Conservation (phyloP, 1,140 invertebrate genomes). For the Hycleus cichorii region DNA sequence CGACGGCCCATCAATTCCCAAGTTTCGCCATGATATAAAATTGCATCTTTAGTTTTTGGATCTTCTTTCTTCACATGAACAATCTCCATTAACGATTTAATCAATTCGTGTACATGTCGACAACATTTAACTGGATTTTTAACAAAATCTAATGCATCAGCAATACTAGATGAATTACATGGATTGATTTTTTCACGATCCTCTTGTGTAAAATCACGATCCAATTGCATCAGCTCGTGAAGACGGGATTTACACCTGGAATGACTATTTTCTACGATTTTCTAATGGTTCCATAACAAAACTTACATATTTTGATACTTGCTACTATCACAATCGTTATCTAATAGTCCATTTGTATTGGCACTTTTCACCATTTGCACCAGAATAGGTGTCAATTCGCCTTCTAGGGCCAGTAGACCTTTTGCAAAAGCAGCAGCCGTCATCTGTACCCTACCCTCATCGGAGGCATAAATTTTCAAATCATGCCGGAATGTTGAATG, state of each 20-base stretch:
- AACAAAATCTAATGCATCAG: slow-evolving; percentile 86
- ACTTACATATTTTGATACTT: slow-evolving; percentile 93
- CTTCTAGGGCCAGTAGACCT: slow-evolving; percentile 92
- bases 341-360: slow-evolving; percentile 95
- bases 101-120: slow-evolving; percentile 77
- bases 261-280: not conserved
- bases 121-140: slow-evolving; percentile 95
- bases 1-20: slow-evolving; percentile 97
- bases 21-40: slow-evolving; percentile 95
- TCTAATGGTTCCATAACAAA: not conserved
- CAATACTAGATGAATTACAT: slow-evolving; percentile 76
- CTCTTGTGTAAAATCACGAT: slow-evolving; percentile 80
- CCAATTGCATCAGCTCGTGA: slow-evolving; percentile 87
- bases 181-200: slow-evolving; percentile 87
- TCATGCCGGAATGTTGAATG: slow-evolving; percentile 99
- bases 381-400: slow-evolving; percentile 95
- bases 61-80: slow-evolving; percentile 82
- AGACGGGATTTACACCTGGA: slow-evolving; percentile 87
- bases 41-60: slow-evolving; percentile 80
- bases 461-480: slow-evolving; percentile 98
- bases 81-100: slow-evolving; percentile 77
- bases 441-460: slow-evolving; percentile 99
- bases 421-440: slow-evolving; percentile 99
- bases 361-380: slow-evolving; percentile 99
- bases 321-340: slow-evolving; percentile 95